These are phyloP conservation scores for Capitulum mitella DNA, from an alignment of 2,888 invertebrate species.

Conservation along the genomic window DNA sequence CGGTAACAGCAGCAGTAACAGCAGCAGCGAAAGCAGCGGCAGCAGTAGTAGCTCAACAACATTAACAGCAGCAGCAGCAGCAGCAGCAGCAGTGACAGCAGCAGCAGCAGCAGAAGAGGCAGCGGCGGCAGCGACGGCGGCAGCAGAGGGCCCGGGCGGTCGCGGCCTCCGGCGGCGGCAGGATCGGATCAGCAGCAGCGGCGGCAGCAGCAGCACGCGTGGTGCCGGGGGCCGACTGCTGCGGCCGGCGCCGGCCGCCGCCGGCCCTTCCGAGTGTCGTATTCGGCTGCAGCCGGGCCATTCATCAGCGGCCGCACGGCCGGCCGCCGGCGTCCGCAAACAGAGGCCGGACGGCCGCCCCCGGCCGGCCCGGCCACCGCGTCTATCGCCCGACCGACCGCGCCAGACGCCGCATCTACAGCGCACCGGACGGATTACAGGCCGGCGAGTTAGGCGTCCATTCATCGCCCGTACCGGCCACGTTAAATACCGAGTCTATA, in stretches of 20 bases:
- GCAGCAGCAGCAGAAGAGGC: background rate
- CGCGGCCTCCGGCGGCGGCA: background rate
- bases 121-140: too few relatives aligned
- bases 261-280: conserved; percentile 8
- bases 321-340: background rate
- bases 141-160: background rate
- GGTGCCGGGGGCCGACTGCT: background rate
- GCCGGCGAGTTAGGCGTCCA: too few relatives aligned
- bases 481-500: too few relatives aligned
- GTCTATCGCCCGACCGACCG: background rate
- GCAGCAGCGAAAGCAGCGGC: background rate
- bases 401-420: too few relatives aligned
- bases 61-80: background rate
- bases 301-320: background rate
- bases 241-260: background rate
- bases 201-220: background rate
- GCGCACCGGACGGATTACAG: too few relatives aligned
- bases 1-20: too few relatives aligned
- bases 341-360: background rate
- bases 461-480: too few relatives aligned
- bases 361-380: background rate
- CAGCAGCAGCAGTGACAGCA: background rate
- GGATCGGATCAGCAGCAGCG: background rate
- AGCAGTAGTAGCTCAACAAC: background rate
- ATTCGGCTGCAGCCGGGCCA: conserved; percentile 3